Percentiles rank a stretch among this genome's conserved stretches.
Evolutionary conservation across 2,797 vertebrate genomes (phyloP).

Genomic region (Amblyopsis hoosieri): DNA sequence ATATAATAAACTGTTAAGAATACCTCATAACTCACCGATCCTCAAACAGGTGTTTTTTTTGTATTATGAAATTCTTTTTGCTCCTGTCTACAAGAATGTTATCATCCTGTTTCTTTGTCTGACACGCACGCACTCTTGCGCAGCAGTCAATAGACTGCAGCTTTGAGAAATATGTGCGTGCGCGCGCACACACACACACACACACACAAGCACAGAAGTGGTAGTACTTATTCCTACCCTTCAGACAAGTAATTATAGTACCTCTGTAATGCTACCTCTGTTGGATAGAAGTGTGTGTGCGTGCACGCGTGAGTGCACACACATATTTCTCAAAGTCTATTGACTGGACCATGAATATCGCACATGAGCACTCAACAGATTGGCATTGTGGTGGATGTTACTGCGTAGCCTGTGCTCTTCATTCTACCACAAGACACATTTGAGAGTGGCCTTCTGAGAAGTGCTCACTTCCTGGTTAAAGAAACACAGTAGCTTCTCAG

Average conservation of each 20-base stretch:
- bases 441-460: background rate
- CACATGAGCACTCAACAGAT: conserved; percentile 17
- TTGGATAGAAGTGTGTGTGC: background rate
- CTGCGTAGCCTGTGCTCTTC: background rate
- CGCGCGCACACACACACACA: conserved; percentile 4
- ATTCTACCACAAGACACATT: background rate
- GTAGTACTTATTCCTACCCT: background rate
- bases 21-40: too few species aligned
- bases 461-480: too few species aligned
- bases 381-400: conserved; percentile 1
- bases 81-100: too few species aligned
- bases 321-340: conserved; percentile 15
- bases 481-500: background rate
- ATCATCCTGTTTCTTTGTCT: too few species aligned
- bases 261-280: conserved; percentile 10
- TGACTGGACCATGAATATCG: conserved; percentile 16
- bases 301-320: too few species aligned
- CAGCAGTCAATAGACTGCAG: conserved; percentile 20
- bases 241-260: conserved; percentile 1
- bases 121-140: background rate
- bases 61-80: too few species aligned
- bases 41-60: too few species aligned
- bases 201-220: background rate
- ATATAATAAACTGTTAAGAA: too few species aligned
- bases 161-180: conserved; percentile 9